Base-by-base conservation (phyloP, 2,888 invertebrate species). In the Halictus ligatus region DNA sequence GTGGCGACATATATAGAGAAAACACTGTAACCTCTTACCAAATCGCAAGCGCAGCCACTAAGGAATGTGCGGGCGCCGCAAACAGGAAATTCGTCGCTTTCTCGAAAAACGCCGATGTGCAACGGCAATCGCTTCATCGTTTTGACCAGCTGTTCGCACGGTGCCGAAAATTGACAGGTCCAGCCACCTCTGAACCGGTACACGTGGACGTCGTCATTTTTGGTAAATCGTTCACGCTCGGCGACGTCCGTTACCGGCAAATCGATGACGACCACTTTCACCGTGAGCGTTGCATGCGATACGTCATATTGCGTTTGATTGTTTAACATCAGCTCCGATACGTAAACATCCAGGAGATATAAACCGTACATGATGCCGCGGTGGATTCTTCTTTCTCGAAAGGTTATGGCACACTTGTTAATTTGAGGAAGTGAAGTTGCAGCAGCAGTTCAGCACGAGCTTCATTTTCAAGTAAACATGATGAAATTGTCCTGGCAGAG, bases 21-120 rank as follows among this genome's bases (percentile, higher is more conserved):
- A 18, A 73, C 35, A 1, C 35, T 35, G 35, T 35, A 35, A 35
- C 35, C 48, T n/a, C 77, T 88, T 80, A 92, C 92, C 86, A 91
- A 78, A 43, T 91, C 90, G 54, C 92, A 92, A 48, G 88, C 88
- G 78, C 92, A 92, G 40, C 91, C 92, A 5, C 85, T 77, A 50
- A 92, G 85, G 21, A 85, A 78, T 1, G 89, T 83, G 18, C 79
- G 71, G 21, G 76, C 76, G 10, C 86, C 25, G 60, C 92, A 92
- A 21, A 91, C 58, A 6, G 92, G 92, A 60, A 87, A 92, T 48
- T 60, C 79, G 29, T 92, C 92, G 13, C 86, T 81, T 8, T 35
- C 21, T 73, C 88, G 81, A 15, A 86, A 91, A 81, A 92, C 78
- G 0, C 90, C 91, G 29, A 92, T 88, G 35, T 64, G 87, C 18